phyloP scores from a whole-genome alignment of 2,797 vertebrate genomes.

The Aplochiton taeniatus region DNA sequence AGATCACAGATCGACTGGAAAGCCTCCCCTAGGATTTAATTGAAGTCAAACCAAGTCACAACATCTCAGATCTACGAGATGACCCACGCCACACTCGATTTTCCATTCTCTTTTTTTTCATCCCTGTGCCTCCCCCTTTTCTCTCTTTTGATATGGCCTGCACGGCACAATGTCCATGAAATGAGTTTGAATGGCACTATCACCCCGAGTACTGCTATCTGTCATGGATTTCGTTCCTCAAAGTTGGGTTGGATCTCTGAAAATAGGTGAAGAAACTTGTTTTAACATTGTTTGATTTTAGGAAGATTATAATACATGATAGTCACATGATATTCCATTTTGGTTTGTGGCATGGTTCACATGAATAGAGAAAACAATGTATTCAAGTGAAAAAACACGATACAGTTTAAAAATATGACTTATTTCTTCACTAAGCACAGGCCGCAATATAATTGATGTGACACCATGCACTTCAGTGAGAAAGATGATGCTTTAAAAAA shows the following conservation, averaged over 20 bases:
- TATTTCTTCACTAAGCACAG: too few relatives aligned
- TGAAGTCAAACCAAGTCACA: slow-evolving; percentile 82
- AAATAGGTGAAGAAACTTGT: neutral
- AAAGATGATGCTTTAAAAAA: neutral
- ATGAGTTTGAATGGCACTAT: slow-evolving; percentile 61
- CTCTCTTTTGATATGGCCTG: slow-evolving; percentile 49
- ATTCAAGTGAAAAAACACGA: too few relatives aligned
- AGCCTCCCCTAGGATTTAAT: slow-evolving; percentile 80
- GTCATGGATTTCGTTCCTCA: slow-evolving; percentile 12
- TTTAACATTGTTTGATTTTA: too few relatives aligned
- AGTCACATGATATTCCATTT: neutral
- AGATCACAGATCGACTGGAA: slow-evolving; percentile 79
- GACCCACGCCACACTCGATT: slow-evolving; percentile 67
- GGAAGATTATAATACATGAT: neutral
- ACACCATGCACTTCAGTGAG: neutral
- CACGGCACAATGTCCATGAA: slow-evolving; percentile 47
- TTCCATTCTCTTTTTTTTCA: slow-evolving; percentile 62
- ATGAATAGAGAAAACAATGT: neutral
- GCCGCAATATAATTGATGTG: neutral
- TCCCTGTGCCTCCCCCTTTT: slow-evolving; percentile 30
- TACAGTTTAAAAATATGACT: too few relatives aligned
- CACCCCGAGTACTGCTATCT: slow-evolving; percentile 16
- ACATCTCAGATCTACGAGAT: slow-evolving; percentile 80
- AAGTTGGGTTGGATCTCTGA: neutral
- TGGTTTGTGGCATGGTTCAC: neutral